These are phyloP conservation scores for Ictalurus furcatus DNA, from an alignment of 2,113 vertebrate genomes.

Conservation along the genomic window DNA sequence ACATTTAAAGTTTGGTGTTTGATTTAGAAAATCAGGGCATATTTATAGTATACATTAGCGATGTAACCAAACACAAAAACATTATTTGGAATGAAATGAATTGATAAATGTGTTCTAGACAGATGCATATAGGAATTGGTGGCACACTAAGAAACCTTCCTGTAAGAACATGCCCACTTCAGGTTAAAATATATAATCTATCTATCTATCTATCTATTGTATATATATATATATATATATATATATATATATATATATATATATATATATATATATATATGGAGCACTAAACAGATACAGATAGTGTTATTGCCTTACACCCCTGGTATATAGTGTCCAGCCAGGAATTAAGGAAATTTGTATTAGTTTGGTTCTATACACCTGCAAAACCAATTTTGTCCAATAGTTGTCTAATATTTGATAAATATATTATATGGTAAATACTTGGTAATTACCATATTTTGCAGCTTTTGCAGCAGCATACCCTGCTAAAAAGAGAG, in stretches of 20 bases:
- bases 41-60: not conserved
- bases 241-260: no score
- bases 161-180: not conserved
- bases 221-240: no score
- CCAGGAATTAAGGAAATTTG: not conserved
- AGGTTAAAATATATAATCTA: not conserved
- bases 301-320: not conserved
- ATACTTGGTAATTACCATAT: conserved; percentile 58
- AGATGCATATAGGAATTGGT: not conserved
- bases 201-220: no score
- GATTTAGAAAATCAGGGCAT: not conserved
- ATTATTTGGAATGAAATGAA: not conserved
- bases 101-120: not conserved
- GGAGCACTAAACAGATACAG: not conserved
- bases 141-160: no score
- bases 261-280: no score
- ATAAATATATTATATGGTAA: not conserved
- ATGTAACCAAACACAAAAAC: not conserved
- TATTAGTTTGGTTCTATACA: not conserved
- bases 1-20: not conserved
- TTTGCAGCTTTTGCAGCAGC: conserved; percentile 65
- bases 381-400: not conserved
- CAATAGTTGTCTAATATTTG: not conserved
- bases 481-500: not conserved
- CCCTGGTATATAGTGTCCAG: not conserved